Evolutionary conservation across 2,888 invertebrate genomes (phyloP).

Genomic region (Blera fallax): DNA sequence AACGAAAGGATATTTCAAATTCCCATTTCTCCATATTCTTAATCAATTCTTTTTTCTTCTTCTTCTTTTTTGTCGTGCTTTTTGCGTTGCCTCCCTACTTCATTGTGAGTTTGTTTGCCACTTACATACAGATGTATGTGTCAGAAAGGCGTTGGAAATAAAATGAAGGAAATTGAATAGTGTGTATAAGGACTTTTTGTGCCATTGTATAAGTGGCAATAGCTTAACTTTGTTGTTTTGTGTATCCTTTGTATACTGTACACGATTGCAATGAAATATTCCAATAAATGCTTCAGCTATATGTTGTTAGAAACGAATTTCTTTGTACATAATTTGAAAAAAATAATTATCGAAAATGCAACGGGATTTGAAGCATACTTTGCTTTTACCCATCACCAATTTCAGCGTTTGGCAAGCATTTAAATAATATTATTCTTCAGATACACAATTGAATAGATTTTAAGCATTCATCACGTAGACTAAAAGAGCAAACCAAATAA

Average conservation of each 20-base stretch:
- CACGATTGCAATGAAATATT: slow-evolving; percentile 10
- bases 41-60: slow-evolving; percentile 20
- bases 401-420: not conserved
- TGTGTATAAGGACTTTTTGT: slow-evolving; percentile 69
- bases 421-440: not conserved
- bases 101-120: slow-evolving; percentile 50
- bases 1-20: slow-evolving; percentile 49
- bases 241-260: slow-evolving; percentile 53
- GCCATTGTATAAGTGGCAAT: slow-evolving; percentile 63
- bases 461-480: slow-evolving; percentile 22
- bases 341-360: not conserved
- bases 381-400: not conserved
- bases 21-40: slow-evolving; percentile 31
- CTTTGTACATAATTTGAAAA: not conserved
- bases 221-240: slow-evolving; percentile 62
- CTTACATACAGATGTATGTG: slow-evolving; percentile 31
- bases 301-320: not conserved
- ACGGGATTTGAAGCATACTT: not conserved
- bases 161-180: slow-evolving; percentile 68
- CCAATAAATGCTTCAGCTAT: slow-evolving; percentile 22
- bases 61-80: slow-evolving; percentile 6
- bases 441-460: slow-evolving; percentile 21
- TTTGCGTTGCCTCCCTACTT: slow-evolving; percentile 47
- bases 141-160: slow-evolving; percentile 66
- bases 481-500: slow-evolving; percentile 28